These are phyloP conservation scores for Crypturellus undulatus DNA, from an alignment of 2,113 vertebrate species.

Conservation along the genomic window DNA sequence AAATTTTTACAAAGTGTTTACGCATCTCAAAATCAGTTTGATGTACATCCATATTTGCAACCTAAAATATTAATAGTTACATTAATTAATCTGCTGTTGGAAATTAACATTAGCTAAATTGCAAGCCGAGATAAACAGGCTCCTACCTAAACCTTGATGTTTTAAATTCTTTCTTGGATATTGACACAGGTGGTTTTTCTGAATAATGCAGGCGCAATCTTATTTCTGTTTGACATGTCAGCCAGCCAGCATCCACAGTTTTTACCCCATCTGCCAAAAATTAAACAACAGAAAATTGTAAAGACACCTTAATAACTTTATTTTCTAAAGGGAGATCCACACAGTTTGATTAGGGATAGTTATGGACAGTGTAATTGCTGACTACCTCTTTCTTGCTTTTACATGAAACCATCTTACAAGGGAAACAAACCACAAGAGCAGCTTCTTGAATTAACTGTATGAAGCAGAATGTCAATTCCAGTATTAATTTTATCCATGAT, in stretches of 20 bases:
- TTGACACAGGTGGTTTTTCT: constrained; percentile 89
- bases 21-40: not conserved
- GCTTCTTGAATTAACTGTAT: accelerated
- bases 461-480: not conserved
- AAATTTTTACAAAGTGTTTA: not conserved
- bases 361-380: not conserved
- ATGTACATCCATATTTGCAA: not conserved
- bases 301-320: not conserved
- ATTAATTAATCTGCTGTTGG: not conserved
- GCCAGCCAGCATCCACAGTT: constrained; percentile 93
- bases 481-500: not conserved
- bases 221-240: constrained; percentile 97
- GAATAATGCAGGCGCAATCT: constrained; percentile 94
- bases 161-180: constrained; percentile 97
- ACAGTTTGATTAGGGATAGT: not conserved
- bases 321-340: not conserved
- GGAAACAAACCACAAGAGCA: not conserved
- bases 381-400: not conserved
- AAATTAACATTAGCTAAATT: not conserved
- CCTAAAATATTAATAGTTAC: not conserved
- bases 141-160: constrained; percentile 96
- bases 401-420: not conserved
- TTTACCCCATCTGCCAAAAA: constrained; percentile 83
- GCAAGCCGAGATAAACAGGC: not conserved
- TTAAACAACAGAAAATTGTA: constrained; percentile 17